Evolutionary conservation across 1,140 invertebrate species (phyloP).

Genomic region (Microplitis mediator): DNA sequence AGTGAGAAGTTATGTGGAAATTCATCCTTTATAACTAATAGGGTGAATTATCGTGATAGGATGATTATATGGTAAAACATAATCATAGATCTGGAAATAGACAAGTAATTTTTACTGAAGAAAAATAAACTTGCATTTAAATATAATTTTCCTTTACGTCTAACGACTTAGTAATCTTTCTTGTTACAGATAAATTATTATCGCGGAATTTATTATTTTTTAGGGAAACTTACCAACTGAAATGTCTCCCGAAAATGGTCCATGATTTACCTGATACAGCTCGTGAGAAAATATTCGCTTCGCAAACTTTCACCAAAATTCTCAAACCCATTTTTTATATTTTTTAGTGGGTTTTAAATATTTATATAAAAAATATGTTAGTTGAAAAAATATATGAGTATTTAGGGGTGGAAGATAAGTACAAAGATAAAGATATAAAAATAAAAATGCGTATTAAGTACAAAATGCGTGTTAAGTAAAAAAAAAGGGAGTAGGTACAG

Average conservation of each 20-base stretch:
- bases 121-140: too few relatives aligned
- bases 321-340: conserved; percentile 15
- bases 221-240: conserved; percentile 22
- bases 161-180: too few relatives aligned
- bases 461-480: too few relatives aligned
- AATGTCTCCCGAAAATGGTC: conserved; percentile 16
- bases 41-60: neutral
- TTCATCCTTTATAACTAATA: neutral
- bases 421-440: neutral
- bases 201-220: neutral
- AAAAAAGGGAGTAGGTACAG: neutral
- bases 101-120: too few relatives aligned
- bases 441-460: too few relatives aligned
- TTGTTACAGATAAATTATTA: neutral
- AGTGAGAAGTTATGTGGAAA: neutral
- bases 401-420: neutral
- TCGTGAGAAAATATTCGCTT: conserved; percentile 19
- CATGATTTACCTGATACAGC: conserved; percentile 10
- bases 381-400: too few relatives aligned
- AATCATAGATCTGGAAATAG: neutral
- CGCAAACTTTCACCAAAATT: conserved; percentile 29
- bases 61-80: neutral
- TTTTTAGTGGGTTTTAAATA: too few relatives aligned
- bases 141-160: too few relatives aligned
- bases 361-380: too few relatives aligned